phyloP scores from a whole-genome alignment of 2,888 invertebrate genomes.

The Trichacis sp. region DNA sequence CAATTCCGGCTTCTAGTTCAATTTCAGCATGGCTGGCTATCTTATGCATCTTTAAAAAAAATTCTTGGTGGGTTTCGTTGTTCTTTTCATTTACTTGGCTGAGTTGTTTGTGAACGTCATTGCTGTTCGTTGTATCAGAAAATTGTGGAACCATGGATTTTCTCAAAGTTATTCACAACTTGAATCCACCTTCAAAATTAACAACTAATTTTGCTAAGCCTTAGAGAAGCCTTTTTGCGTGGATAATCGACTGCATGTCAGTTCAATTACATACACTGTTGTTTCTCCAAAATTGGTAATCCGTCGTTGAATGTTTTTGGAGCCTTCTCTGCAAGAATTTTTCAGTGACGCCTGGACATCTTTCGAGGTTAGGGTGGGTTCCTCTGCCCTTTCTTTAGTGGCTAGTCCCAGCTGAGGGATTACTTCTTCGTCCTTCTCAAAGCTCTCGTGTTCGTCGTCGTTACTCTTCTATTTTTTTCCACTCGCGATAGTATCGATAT shows the following conservation, averaged over 20 bases:
- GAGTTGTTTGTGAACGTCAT: slow-evolving; percentile 26
- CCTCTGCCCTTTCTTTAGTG: no score
- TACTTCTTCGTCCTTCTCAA: no score
- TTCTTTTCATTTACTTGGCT: slow-evolving; percentile 13
- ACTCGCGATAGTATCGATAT: no score
- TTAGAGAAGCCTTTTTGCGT: slow-evolving; percentile 33
- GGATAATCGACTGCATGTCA: slow-evolving; percentile 38
- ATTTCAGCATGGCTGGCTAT: slow-evolving; percentile 35
- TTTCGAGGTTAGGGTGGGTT: background rate
- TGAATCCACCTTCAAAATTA: slow-evolving; percentile 21
- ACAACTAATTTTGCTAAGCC: slow-evolving; percentile 42
- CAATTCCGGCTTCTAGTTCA: slow-evolving; percentile 7
- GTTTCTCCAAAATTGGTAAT: slow-evolving; percentile 41
- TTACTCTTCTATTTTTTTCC: no score
- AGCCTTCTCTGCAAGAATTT: slow-evolving; percentile 25
- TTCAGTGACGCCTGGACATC: slow-evolving; percentile 8
- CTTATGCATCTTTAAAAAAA: slow-evolving; percentile 34
- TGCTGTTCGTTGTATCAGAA: slow-evolving; percentile 20
- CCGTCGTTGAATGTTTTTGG: slow-evolving; percentile 38
- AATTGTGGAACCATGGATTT: slow-evolving; percentile 29
- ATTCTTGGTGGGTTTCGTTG: slow-evolving; percentile 34
- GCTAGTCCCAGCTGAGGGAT: no score
- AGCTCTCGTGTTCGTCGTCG: no score
- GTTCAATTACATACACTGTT: slow-evolving; percentile 32
- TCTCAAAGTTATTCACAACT: slow-evolving; percentile 30